Percentiles rank a stretch among this genome's conserved stretches.
Evolutionary conservation across 1,140 invertebrate genomes (phyloP).

Genomic region (Antheraea mylitta): DNA sequence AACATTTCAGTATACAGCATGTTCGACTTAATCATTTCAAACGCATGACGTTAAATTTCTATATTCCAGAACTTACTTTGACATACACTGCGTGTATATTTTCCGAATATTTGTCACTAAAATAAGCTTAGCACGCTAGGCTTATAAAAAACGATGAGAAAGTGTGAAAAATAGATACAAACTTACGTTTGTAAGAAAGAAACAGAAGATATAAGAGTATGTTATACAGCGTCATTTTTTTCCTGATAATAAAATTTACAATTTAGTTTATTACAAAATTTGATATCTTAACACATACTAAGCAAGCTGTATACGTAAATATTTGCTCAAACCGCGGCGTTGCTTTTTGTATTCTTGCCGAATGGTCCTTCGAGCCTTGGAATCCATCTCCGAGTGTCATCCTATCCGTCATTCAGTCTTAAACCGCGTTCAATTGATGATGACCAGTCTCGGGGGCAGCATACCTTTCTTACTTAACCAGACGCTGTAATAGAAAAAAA

Average conservation of each 20-base stretch:
- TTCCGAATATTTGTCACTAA: neutral
- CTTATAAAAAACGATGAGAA: neutral
- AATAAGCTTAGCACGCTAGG: neutral
- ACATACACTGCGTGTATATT: neutral
- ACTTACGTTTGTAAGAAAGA: neutral
- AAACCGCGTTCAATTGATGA: constrained; percentile 55
- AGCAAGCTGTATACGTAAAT: neutral
- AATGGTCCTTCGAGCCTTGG: neutral
- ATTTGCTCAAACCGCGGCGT: too few relatives aligned
- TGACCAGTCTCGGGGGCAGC: constrained; percentile 81
- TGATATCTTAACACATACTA: neutral
- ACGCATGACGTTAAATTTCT: neutral
- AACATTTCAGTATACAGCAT: neutral
- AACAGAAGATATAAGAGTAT: neutral
- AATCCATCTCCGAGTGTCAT: neutral
- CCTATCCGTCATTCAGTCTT: constrained; percentile 18
- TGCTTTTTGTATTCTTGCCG: neutral
- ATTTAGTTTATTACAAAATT: too few relatives aligned
- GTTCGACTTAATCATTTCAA: neutral
- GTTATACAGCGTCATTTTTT: neutral
- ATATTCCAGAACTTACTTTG: neutral
- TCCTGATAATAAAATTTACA: neutral
- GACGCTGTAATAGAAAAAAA: constrained; percentile 73
- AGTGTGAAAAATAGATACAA: neutral
- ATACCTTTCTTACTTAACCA: constrained; percentile 85